phyloP scores from a whole-genome alignment of 2,797 vertebrate species.

The Fratercula arctica region DNA sequence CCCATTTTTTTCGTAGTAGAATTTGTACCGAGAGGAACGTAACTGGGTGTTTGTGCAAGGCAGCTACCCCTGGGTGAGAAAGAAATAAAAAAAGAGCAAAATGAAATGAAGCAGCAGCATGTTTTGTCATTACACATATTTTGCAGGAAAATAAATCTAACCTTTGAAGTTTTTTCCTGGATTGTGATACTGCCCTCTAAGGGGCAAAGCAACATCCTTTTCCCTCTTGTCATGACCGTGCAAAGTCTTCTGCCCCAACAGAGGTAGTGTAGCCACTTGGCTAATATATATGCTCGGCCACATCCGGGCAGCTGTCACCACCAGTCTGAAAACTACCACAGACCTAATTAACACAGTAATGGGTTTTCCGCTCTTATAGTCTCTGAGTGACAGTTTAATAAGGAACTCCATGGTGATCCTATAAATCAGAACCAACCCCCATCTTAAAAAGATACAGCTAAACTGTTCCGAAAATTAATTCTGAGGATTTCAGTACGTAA shows the following conservation, averaged over 20 bases:
- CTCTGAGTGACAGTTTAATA: slow-evolving; percentile 66
- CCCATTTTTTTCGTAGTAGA: not conserved
- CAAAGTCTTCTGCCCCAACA: not conserved
- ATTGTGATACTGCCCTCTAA: not conserved
- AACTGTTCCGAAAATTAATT: slow-evolving; percentile 34
- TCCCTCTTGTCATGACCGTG: not conserved
- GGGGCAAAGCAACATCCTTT: not conserved
- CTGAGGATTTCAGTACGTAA: not conserved
- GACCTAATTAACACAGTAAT: slow-evolving; percentile 68
- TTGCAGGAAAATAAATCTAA: not conserved
- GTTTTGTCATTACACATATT: not conserved
- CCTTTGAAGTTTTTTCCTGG: not conserved
- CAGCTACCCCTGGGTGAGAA: not conserved
- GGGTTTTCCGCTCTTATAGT: slow-evolving; percentile 37
- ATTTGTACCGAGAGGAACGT: not conserved
- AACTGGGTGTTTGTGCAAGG: not conserved
- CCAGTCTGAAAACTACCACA: slow-evolving; percentile 22
- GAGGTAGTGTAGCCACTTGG: not conserved
- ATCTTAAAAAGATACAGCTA: slow-evolving; percentile 1
- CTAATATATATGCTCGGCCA: not conserved
- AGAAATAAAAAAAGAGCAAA: not conserved
- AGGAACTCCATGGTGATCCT: slow-evolving; percentile 31
- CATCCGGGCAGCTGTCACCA: not conserved
- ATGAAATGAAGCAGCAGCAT: not conserved
- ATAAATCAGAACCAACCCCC: slow-evolving; percentile 53